Conservation (phyloP, 2,113 vertebrate species). For the Furnarius figulus region DNA sequence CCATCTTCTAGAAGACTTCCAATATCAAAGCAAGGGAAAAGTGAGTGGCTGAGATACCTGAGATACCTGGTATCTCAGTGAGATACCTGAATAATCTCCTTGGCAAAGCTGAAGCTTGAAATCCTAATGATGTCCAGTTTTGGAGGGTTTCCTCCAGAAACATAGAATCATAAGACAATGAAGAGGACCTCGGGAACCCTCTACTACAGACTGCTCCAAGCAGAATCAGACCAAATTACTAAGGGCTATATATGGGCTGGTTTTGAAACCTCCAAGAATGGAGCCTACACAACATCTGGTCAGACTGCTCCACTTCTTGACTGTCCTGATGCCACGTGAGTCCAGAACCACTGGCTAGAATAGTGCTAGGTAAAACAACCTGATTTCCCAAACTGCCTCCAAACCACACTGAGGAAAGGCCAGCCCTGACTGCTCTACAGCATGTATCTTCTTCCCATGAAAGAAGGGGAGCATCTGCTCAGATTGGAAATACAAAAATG, state of each 20-base stretch:
- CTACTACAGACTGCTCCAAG: background rate
- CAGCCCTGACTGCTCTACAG: background rate
- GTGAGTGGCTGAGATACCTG: background rate
- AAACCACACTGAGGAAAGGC: background rate
- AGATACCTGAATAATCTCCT: background rate
- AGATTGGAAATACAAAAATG: background rate
- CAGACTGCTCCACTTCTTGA: background rate
- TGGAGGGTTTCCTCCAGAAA: background rate
- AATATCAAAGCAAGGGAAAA: background rate
- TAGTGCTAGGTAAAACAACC: background rate
- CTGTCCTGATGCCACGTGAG: background rate
- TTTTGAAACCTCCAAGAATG: background rate
- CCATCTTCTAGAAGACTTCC: background rate
- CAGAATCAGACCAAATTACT: background rate
- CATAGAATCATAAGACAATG: background rate
- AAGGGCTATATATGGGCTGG: background rate
- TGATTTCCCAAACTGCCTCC: background rate
- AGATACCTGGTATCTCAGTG: no score
- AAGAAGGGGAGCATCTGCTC: background rate
- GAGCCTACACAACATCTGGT: background rate
- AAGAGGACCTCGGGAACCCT: background rate
- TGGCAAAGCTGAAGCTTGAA: background rate
- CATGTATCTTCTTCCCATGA: background rate
- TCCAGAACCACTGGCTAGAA: background rate
- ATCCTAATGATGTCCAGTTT: background rate